phyloP scores from a whole-genome alignment of 2,888 invertebrate species.

The Halocaridina rubra region DNA sequence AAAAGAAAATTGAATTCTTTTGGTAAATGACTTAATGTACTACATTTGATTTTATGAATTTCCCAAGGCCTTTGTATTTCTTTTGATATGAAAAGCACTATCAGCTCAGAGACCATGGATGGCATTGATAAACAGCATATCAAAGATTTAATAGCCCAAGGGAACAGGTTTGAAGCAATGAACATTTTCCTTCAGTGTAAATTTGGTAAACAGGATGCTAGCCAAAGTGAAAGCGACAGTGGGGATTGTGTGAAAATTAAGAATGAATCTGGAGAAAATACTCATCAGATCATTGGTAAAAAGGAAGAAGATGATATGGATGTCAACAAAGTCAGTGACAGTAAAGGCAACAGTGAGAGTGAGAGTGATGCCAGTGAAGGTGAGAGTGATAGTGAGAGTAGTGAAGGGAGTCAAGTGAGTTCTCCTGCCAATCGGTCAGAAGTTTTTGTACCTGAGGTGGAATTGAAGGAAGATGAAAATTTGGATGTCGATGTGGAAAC shows the following conservation, averaged over 20 bases:
- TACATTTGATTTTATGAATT: too few relatives aligned
- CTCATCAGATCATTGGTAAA: constrained; percentile 1
- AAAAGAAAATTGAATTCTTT: too few relatives aligned
- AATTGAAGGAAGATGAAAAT: constrained; percentile 48
- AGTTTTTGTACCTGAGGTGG: constrained; percentile 47
- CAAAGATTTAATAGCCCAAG: constrained; percentile 44
- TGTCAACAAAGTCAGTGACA: neutral
- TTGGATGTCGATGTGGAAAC: constrained; percentile 51
- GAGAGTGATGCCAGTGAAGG: constrained; percentile 43
- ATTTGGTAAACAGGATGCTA: constrained; percentile 48
- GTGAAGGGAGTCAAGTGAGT: constrained; percentile 23
- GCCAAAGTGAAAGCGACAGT: neutral
- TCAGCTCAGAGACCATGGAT: constrained; percentile 30
- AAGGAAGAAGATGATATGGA: constrained; percentile 26
- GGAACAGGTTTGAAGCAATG: constrained; percentile 52
- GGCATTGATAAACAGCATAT: constrained; percentile 45
- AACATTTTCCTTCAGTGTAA: constrained; percentile 49
- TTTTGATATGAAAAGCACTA: too few relatives aligned
- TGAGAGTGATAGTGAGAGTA: constrained; percentile 38
- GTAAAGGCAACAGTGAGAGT: constrained; percentile 42
- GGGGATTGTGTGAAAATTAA: constrained; percentile 23
- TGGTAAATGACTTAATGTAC: too few relatives aligned
- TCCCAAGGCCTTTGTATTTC: too few relatives aligned
- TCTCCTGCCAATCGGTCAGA: constrained; percentile 35
- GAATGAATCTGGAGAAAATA: constrained; percentile 29